phyloP scores from a whole-genome alignment of 2,113 vertebrate species.

The Clarias magur region DNA sequence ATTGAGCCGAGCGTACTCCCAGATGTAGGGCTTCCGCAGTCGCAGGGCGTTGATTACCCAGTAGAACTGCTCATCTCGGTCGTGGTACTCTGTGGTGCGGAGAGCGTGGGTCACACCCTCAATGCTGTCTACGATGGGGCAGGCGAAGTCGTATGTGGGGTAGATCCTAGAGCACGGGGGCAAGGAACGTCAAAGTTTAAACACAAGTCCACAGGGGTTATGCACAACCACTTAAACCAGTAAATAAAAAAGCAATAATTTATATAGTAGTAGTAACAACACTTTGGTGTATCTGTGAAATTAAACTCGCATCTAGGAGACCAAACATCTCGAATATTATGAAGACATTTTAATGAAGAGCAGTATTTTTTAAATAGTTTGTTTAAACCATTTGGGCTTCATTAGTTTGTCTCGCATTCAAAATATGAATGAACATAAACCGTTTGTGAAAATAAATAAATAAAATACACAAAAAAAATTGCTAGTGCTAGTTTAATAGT shows the following conservation, averaged over 20 bases:
- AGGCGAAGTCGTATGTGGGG: constrained; percentile 96
- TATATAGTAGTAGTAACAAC: not conserved
- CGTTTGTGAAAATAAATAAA: too few species aligned
- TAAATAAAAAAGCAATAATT: not conserved
- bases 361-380: too few species aligned
- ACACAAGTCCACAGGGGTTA: not conserved
- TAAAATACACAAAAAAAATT: too few species aligned
- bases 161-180: constrained; percentile 78
- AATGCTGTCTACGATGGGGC: constrained; percentile 95
- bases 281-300: not conserved
- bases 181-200: not conserved
- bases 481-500: too few species aligned
- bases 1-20: constrained; percentile 96
- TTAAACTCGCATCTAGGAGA: not conserved
- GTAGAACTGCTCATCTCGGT: constrained; percentile 95
- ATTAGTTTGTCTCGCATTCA: too few species aligned
- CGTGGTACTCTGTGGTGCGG: constrained; percentile 96
- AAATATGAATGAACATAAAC: too few species aligned
- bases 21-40: constrained; percentile 91
- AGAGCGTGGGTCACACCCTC: constrained; percentile 96
- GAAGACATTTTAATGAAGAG: too few species aligned
- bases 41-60: constrained; percentile 90
- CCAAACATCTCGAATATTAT: not conserved
- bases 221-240: not conserved
- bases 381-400: too few species aligned